Conservation (phyloP, 2,797 vertebrate genomes). For the Phrynocephalus forsythii region DNA sequence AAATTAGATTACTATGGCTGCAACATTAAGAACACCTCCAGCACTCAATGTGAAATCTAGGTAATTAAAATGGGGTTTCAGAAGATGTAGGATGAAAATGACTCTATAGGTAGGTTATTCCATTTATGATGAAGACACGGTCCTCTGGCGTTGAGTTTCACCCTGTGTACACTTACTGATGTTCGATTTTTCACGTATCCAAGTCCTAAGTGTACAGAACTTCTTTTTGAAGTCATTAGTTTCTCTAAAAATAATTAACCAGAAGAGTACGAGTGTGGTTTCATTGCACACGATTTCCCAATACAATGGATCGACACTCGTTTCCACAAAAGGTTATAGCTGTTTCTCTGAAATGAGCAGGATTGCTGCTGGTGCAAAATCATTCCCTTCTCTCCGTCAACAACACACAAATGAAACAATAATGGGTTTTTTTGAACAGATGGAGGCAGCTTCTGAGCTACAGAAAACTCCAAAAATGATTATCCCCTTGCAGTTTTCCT, state of each 20-base stretch:
- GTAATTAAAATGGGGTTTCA: slow-evolving; percentile 40
- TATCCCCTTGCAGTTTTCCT: slow-evolving; percentile 8
- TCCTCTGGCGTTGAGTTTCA: too few relatives aligned
- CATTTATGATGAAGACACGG: background rate
- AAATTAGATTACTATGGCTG: slow-evolving; percentile 1
- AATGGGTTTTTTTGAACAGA: slow-evolving; percentile 19
- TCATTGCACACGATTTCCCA: background rate
- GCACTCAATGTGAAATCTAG: background rate
- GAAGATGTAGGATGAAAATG: slow-evolving; percentile 2
- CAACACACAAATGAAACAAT: slow-evolving; percentile 27
- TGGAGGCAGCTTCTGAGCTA: background rate
- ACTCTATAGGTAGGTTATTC: slow-evolving; percentile 40
- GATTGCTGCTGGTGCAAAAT: slow-evolving; percentile 21
- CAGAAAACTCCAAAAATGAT: slow-evolving; percentile 16
- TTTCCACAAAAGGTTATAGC: background rate
- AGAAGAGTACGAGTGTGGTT: background rate
- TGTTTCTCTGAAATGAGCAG: slow-evolving; percentile 30
- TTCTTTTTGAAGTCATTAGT: slow-evolving; percentile 10
- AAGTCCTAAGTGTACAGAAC: background rate
- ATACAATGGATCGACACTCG: slow-evolving; percentile 2
- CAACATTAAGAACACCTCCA: background rate
- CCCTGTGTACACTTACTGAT: background rate
- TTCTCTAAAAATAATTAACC: slow-evolving; percentile 18
- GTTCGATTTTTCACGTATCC: slow-evolving; percentile 35
- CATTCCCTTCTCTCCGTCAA: background rate